A percentile compares a stretch with the other conserved stretches of the same genome.
These are phyloP conservation scores for Mugil cephalus DNA, from an alignment of 2,113 vertebrate genomes.

Conservation along the genomic window DNA sequence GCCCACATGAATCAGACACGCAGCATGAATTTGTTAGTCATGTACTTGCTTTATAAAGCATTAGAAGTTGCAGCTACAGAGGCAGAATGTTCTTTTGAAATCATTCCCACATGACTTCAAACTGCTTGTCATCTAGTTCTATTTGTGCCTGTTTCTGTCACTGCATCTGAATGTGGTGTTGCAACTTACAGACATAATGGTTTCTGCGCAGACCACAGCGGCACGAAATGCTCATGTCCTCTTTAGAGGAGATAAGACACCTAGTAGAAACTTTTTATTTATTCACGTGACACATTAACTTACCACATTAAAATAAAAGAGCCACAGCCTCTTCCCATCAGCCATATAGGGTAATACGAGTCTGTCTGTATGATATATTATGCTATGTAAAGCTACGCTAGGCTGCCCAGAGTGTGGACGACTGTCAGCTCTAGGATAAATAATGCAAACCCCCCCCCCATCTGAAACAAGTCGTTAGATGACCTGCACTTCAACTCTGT, in stretches of 20 bases:
- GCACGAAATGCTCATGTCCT: neutral
- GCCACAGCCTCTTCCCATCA: neutral
- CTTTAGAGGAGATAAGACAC: constrained; percentile 20
- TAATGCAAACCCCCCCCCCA: constrained; percentile 70
- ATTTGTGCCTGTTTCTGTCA: neutral
- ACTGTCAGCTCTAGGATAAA: constrained; percentile 68
- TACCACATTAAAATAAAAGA: neutral
- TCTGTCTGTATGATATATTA: constrained; percentile 35
- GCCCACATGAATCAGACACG: neutral
- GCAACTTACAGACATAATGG: constrained; percentile 11
- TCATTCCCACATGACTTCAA: neutral
- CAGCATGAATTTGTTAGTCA: constrained; percentile 13
- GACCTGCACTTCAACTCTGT: constrained; percentile 67
- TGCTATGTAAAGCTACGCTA: constrained; percentile 46
- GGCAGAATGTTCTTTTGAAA: constrained; percentile 31
- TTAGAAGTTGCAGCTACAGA: neutral
- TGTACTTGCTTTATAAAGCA: neutral
- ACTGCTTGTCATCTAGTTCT: constrained; percentile 8
- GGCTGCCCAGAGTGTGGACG: constrained; percentile 29
- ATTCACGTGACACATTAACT: neutral
- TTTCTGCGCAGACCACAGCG: constrained; percentile 4
- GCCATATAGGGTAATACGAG: constrained; percentile 61
- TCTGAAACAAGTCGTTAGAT: constrained; percentile 39
- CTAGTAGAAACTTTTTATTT: neutral
- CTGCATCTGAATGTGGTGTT: neutral